Conservation (phyloP, 2,113 vertebrate species). For the Crotalus helleri region DNA sequence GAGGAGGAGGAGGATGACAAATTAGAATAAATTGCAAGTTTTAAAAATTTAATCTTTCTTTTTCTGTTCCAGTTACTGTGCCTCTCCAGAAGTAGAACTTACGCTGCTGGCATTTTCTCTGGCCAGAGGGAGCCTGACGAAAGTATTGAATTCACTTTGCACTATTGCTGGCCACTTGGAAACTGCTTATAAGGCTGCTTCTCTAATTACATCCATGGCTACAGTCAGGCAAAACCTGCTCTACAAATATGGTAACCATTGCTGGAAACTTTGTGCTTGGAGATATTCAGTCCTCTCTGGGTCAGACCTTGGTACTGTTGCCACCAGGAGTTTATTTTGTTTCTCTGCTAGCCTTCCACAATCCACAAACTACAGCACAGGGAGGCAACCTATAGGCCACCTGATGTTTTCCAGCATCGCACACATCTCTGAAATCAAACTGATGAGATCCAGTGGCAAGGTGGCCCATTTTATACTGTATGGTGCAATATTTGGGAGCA, state of each 20-base stretch:
- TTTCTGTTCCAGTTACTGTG: slow-evolving; percentile 76
- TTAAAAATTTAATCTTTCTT: not conserved
- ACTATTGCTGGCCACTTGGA: slow-evolving; percentile 82
- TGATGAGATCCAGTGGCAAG: not conserved
- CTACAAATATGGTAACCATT: slow-evolving; percentile 85
- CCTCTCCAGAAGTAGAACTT: slow-evolving; percentile 88
- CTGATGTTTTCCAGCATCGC: not conserved
- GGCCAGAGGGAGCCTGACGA: slow-evolving; percentile 90
- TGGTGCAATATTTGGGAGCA: not conserved
- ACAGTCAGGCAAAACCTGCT: slow-evolving; percentile 86
- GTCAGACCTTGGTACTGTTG: not conserved
- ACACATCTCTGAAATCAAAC: not conserved
- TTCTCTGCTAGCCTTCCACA: not conserved
- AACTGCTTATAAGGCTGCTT: slow-evolving; percentile 80
- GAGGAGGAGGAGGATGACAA: slow-evolving; percentile 29
- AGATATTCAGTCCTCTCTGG: not conserved
- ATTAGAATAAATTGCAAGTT: not conserved
- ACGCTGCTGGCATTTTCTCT: slow-evolving; percentile 93
- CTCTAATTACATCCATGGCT: slow-evolving; percentile 88
- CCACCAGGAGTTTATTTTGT: not conserved
- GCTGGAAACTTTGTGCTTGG: not conserved
- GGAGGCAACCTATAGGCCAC: not conserved
- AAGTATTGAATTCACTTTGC: slow-evolving; percentile 87
- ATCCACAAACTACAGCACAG: not conserved
- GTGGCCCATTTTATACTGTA: not conserved